phyloP scores from a whole-genome alignment of 2,797 vertebrate genomes.

The Natrix natrix region DNA sequence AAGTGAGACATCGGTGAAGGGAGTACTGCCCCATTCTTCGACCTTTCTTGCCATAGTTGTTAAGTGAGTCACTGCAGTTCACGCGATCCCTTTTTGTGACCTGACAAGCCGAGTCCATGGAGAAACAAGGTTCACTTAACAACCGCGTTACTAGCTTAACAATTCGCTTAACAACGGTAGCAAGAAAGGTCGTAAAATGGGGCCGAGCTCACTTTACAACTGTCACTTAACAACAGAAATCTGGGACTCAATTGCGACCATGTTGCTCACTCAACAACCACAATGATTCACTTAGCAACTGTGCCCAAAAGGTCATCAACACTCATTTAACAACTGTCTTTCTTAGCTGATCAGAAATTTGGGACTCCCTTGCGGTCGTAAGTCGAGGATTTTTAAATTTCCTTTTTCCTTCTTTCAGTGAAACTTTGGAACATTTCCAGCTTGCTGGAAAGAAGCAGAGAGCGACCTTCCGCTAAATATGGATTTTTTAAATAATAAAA shows the following conservation, averaged over 20 bases:
- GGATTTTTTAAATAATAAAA: conserved; percentile 35
- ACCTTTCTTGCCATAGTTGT: background rate
- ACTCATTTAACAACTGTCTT: background rate
- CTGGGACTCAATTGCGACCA: no score
- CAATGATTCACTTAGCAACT: no score
- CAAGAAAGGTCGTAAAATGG: no score
- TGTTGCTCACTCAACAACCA: no score
- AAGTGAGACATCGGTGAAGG: no score
- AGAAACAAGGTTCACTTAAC: background rate
- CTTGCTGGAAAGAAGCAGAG: background rate
- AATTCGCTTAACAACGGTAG: no score
- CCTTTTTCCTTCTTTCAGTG: background rate
- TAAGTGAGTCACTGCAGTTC: background rate
- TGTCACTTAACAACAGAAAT: no score
- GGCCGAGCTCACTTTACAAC: no score
- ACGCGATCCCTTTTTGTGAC: background rate
- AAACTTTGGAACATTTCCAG: background rate
- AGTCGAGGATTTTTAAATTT: background rate
- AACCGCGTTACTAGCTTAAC: no score
- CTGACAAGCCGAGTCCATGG: background rate
- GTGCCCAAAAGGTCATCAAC: no score
- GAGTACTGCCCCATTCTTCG: no score
- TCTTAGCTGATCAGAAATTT: background rate
- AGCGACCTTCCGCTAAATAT: background rate
- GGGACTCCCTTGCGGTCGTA: background rate